Evolutionary conservation across 2,797 vertebrate genomes (phyloP).

Genomic region (Mormyrus proboscirostris): DNA sequence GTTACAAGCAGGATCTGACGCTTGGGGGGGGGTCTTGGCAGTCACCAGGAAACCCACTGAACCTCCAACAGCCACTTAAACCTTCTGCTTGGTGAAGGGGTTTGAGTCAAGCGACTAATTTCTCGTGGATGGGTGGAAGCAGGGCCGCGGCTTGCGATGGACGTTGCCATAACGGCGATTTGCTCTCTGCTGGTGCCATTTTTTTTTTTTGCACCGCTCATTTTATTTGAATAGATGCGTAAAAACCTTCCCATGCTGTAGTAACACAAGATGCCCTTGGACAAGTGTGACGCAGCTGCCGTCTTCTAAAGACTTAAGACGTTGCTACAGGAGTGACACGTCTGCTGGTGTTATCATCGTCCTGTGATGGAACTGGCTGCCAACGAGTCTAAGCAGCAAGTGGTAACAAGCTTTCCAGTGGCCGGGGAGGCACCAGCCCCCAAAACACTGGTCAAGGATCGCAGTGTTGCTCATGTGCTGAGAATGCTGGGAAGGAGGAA

Average conservation of each 20-base stretch:
- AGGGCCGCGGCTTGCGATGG: background rate
- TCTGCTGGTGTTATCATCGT: conserved; percentile 49
- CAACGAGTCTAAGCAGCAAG: background rate
- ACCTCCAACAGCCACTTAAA: background rate
- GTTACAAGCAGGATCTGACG: background rate
- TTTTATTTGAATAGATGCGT: background rate
- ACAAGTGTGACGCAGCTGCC: background rate
- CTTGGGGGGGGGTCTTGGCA: background rate
- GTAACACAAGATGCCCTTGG: background rate
- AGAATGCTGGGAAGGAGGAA: background rate
- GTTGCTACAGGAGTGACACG: conserved; percentile 47
- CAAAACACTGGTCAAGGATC: background rate
- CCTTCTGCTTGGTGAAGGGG: background rate
- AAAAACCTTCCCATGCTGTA: background rate
- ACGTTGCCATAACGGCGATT: background rate
- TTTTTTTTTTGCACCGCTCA: background rate
- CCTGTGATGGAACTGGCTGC: background rate
- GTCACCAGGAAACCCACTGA: background rate
- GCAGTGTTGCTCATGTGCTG: background rate
- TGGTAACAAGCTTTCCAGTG: background rate
- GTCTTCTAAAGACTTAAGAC: conserved; percentile 37
- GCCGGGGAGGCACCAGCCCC: background rate
- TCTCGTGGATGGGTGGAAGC: background rate
- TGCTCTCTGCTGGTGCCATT: background rate
- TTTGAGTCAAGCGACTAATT: background rate